Evolutionary conservation across 2,888 invertebrate genomes (phyloP), one percentile per base, ranked within the genome.

Genomic region (Itoplectis maculator): DNA sequence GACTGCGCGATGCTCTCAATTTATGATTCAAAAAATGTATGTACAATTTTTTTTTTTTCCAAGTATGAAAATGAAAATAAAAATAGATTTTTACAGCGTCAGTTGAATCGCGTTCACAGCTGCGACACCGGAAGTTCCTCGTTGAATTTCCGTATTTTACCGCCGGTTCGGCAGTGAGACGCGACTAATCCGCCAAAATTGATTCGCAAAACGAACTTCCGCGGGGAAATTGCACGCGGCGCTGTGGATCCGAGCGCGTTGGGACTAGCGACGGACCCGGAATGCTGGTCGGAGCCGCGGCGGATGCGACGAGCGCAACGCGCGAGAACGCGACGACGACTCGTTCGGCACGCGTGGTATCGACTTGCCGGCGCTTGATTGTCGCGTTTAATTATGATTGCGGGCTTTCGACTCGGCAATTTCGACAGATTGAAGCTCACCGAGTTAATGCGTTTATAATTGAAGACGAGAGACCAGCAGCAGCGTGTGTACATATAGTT

Each of bases 361-460:
- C 45, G 59, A 37, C 49, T 49, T 35, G 40, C 45, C 45, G 42
- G 42, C 74, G n/a, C 56, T 70, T 82, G 37, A 82, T 82, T 82
- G 76, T 82, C 73, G 79, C 73, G 35, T 61, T 77, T 68, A 59
- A 59, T 79, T 72, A 37, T 73, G 73, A 80, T 82, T 82, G 82
- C 56, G 40, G 73, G 56, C 40, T 82, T 82, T 82, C 66, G 76
- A 54, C 70, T 66, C 35, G 70, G 18, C 49, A 75, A 73, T 79
- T 66, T 59, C 66, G 40, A 72, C 23, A 61, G 61, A 65, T 82
- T 66, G 37, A 79, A 79, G 70, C 75, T 79, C 51, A 35, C 15
- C 70, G 66, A 72, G 75, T 23, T 79, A 63, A 82, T 82, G 79
- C 69, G 18, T 76, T 82, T 82, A 63, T 82, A 80, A 82, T 82